phyloP scores from a whole-genome alignment of 2,797 vertebrate genomes.

The Podarcis lilfordi region DNA sequence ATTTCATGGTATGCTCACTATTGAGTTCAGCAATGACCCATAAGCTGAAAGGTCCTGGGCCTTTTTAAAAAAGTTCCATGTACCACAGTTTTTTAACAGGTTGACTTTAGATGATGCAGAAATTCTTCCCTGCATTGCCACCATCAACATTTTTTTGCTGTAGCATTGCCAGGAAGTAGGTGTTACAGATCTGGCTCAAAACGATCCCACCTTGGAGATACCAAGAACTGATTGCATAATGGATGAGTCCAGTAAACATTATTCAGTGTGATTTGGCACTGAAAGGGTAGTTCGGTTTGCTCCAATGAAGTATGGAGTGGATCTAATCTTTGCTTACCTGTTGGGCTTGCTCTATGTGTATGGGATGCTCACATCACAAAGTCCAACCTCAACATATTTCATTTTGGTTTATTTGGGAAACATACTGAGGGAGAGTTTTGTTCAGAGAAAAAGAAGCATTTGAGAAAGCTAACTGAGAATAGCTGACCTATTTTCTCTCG shows the following conservation, averaged over 20 bases:
- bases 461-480: neutral
- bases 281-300: neutral
- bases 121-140: neutral
- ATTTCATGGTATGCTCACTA: neutral
- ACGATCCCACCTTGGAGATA: neutral
- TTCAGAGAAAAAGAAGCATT: neutral
- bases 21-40: neutral
- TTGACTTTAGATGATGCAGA: neutral
- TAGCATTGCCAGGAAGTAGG: neutral
- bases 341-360: neutral
- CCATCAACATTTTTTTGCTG: neutral
- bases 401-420: neutral
- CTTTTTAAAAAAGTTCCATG: neutral
- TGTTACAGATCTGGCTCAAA: neutral
- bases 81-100: neutral
- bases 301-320: neutral
- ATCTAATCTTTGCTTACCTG: neutral
- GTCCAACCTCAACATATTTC: neutral
- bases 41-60: neutral
- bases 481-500: neutral
- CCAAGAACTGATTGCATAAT: neutral
- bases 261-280: neutral
- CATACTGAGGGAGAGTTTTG: neutral
- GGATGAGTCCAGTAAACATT: neutral
- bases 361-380: neutral